These are phyloP conservation scores for Maniola jurtina DNA, from an alignment of 1,140 invertebrate genomes.

Conservation along the genomic window DNA sequence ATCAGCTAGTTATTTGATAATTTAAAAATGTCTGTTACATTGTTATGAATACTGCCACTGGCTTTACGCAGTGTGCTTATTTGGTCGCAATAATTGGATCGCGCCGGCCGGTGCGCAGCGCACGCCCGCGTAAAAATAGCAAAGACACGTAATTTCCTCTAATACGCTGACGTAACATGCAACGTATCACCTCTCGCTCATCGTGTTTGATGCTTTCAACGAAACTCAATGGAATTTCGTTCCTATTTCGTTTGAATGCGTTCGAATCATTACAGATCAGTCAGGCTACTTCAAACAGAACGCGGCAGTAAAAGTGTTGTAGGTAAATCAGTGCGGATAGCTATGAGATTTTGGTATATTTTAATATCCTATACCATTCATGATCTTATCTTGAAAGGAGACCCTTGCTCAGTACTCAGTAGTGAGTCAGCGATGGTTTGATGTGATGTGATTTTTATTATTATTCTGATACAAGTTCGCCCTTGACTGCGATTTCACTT, in stretches of 20 bases:
- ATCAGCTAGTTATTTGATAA: neutral
- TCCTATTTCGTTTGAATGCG: slow-evolving; percentile 13
- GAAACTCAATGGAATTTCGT: slow-evolving; percentile 23
- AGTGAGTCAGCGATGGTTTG: neutral
- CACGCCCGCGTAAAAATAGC: slow-evolving; percentile 37
- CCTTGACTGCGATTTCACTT: too few relatives aligned
- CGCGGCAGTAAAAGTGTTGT: slow-evolving; percentile 7
- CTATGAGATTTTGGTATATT: neutral
- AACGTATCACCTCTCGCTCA: slow-evolving; percentile 30
- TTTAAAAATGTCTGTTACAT: neutral
- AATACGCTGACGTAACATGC: slow-evolving; percentile 35
- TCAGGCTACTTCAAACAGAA: slow-evolving; percentile 8
- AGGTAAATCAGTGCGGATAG: neutral
- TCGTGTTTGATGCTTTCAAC: slow-evolving; percentile 23
- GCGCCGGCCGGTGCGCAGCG: slow-evolving; percentile 29
- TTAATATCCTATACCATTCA: neutral
- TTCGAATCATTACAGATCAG: slow-evolving; percentile 12
- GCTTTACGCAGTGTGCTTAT: slow-evolving; percentile 30
- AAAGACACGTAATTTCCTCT: slow-evolving; percentile 37
- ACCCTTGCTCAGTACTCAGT: too few relatives aligned
- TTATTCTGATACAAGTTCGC: too few relatives aligned
- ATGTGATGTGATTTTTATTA: too few relatives aligned
- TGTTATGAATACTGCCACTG: slow-evolving; percentile 13
- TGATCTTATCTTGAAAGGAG: too few relatives aligned
- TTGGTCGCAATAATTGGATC: slow-evolving; percentile 38